Evolutionary conservation across 2,888 invertebrate species (phyloP).

Genomic region (Caenorhabditis doughertyi): DNA sequence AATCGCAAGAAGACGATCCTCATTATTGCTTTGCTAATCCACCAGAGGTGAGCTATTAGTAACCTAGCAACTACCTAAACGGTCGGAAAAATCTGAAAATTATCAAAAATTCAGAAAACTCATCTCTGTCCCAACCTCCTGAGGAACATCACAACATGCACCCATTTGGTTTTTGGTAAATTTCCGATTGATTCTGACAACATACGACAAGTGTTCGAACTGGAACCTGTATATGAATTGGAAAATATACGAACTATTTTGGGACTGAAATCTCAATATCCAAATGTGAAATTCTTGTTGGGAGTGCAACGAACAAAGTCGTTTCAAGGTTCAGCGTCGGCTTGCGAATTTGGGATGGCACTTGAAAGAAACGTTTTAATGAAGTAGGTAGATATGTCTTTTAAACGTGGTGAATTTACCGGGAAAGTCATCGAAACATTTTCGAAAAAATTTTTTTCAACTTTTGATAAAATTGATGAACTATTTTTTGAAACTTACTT

Average conservation of each 20-base stretch:
- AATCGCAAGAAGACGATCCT: neutral
- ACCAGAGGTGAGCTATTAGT: conserved; percentile 17
- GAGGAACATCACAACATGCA: conserved; percentile 51
- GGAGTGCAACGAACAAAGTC: conserved; percentile 36
- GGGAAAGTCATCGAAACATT: too few species aligned
- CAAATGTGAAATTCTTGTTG: conserved; percentile 51
- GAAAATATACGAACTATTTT: conserved; percentile 54
- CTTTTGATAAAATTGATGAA: too few species aligned
- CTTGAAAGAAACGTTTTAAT: conserved; percentile 8
- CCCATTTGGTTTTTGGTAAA: conserved; percentile 54
- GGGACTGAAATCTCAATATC: conserved; percentile 35
- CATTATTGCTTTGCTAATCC: conserved; percentile 59
- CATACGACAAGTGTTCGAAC: conserved; percentile 34
- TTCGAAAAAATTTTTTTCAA: too few species aligned
- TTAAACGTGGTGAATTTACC: too few species aligned
- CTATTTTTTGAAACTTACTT: too few species aligned
- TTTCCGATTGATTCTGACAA: conserved; percentile 32
- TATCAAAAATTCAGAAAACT: conserved; percentile 27
- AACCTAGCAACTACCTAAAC: neutral
- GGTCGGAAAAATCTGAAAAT: too few species aligned
- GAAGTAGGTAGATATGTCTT: conserved; percentile 24
- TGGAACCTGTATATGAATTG: conserved; percentile 10
- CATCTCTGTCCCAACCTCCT: conserved; percentile 39
- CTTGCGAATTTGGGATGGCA: conserved; percentile 24
- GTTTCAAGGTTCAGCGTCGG: conserved; percentile 26